Base-by-base conservation (phyloP, 2,888 invertebrate species). In the Anthoptus insignis region DNA sequence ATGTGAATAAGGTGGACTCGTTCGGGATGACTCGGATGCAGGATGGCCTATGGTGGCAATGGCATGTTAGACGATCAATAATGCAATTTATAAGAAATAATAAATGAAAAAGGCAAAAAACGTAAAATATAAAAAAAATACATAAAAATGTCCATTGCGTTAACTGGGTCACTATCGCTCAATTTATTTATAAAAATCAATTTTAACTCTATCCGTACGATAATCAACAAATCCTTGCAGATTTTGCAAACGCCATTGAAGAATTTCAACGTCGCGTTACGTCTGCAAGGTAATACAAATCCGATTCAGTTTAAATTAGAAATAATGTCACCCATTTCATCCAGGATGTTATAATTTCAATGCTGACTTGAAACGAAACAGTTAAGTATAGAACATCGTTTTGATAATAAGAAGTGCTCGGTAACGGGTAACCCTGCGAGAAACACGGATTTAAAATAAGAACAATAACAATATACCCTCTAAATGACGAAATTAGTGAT, bases 401-500 rank as follows among this genome's bases (percentile, higher is more conserved):
- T 54, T 11, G 47, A 54, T 61, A 52, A 45, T 39, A 22, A 37
- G 21, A 53, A 21, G 52, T 21, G 27, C 37, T 9, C 21, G 29
- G n/a, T n/a, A n/a, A n/a, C n/a, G n/a, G 27, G 27, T 52, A 22
- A 60, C 60, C 52, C 32, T 53, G 8, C 42, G 8, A 19, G 14
- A 60, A 53, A 19, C 22, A 47, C 52, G 32, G 29, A 19, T 39
- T 60, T 60, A 52, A 42, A 52, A 61, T 47, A 45, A 47, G 45
- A 34, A 54, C 61, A 61, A 61, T 54, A 54, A 61, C 54, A 21
- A 34, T 54, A 47, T 34, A 34, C 22, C 29, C 27, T 49, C 49
- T 63, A 56, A 63, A 63, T 63, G 56, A 63, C 49, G 29, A 64
- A 57, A 64, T 64, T 57, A 68, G 65, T 70, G 70, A 73, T 64